Conservation (phyloP, 2,888 invertebrate species). For the Yponomeuta cagnagella region DNA sequence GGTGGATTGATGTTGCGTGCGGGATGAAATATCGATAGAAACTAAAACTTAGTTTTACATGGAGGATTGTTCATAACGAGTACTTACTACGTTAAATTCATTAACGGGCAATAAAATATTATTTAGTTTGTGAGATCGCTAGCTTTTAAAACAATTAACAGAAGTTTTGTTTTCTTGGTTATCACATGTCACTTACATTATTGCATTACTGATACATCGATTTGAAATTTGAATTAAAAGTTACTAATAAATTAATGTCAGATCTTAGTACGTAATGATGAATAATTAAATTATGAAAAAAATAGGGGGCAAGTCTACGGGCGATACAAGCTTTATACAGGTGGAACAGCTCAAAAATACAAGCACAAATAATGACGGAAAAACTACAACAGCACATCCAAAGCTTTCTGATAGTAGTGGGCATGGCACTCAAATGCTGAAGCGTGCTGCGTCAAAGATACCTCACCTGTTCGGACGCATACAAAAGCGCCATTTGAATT, state of each 20-base stretch:
- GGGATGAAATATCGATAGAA: neutral
- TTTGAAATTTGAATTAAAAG: neutral
- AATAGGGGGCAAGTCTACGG: neutral
- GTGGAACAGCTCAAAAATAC: constrained; percentile 30
- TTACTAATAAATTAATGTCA: neutral
- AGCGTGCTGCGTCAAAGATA: constrained; percentile 66
- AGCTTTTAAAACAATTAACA: neutral
- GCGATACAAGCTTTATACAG: constrained; percentile 11
- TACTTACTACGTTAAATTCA: too few relatives aligned
- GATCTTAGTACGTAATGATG: neutral
- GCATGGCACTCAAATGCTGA: constrained; percentile 48
- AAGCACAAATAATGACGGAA: constrained; percentile 52
- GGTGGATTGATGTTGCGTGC: neutral
- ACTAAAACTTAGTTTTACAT: too few relatives aligned
- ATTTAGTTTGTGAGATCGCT: neutral
- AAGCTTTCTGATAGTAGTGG: constrained; percentile 52
- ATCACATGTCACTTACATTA: neutral
- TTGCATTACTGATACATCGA: neutral
- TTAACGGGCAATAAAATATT: neutral
- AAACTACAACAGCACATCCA: constrained; percentile 71
- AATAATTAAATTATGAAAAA: neutral
- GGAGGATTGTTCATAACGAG: neutral
- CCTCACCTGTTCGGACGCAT: constrained; percentile 74
- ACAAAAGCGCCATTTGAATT: constrained; percentile 76
- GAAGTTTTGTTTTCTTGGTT: neutral